Evolutionary conservation across 2,797 vertebrate species (phyloP), one percentile per base, ranked within the genome.

Genomic region (Petrocephalus schoutedeni): DNA sequence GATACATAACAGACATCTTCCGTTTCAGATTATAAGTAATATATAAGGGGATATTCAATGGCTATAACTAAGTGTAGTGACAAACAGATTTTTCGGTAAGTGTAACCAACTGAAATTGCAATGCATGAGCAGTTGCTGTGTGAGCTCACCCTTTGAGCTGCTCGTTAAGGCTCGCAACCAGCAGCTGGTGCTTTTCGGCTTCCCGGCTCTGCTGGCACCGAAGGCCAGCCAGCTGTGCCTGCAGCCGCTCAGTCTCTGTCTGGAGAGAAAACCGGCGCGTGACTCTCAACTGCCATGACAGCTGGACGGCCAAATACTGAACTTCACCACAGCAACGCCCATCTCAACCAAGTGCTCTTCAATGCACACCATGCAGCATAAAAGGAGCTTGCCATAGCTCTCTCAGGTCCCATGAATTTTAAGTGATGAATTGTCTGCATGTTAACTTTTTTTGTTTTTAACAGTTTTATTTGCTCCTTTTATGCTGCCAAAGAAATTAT

Each of bases 221-320:
- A 21, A 96, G 45, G 0, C 92, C 94, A 58, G 93, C 87, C 0
- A 98, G 92, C 0, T 98, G 97, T 87, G 93, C 91, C 90, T 97
- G 97, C 0, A 98, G 95, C 51, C 95, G 96, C 88, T 98, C 97
- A 0, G 95, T 95, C 91, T 98, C 97, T 9, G 93, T 96, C 97
- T 98, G 93, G 0, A 87, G 54, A 6, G 45, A 51, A 19, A 88
- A 83, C 5, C 59, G 58, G 88, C 82, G 56, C 67, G 87, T 58
- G 4, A 80, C 23, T n/a, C 23, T 80, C 86, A 88, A 88, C 89
- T 28, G n/a, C 28, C 1, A 88, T 49, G 0, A 86, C 4, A 71
- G 19, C 41, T n/a, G 12, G 28, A 12, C 8, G 1, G 36, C 12
- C 41, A 86, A 56, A 54, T 58, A 23, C 49, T 2, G 6, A 77